Evolutionary conservation across 2,797 vertebrate genomes (phyloP).

Genomic region (Carapus acus): DNA sequence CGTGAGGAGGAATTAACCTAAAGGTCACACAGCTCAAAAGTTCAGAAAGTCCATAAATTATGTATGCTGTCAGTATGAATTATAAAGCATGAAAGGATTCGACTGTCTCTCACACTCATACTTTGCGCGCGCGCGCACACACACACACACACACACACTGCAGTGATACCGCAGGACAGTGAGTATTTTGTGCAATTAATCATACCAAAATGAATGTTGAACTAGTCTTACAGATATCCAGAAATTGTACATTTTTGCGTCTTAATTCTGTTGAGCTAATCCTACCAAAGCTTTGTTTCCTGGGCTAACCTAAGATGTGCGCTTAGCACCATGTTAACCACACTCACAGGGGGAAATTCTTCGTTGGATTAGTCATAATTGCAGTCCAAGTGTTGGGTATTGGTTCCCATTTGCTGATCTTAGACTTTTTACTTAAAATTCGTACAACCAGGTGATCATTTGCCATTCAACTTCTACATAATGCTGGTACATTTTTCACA

Average conservation of each 20-base stretch:
- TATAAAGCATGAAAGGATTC: conserved; percentile 71
- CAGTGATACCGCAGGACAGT: conserved; percentile 16
- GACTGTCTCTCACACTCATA: conserved; percentile 64
- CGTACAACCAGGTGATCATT: background rate
- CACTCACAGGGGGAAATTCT: too few relatives aligned
- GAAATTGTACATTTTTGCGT: too few relatives aligned
- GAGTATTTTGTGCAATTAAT: too few relatives aligned
- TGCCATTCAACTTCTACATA: background rate
- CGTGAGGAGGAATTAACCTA: conserved; percentile 33
- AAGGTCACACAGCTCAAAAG: conserved; percentile 64
- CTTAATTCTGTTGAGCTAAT: too few relatives aligned
- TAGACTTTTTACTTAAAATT: background rate
- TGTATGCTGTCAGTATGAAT: conserved; percentile 68
- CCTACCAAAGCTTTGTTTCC: too few relatives aligned
- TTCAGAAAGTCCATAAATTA: conserved; percentile 66
- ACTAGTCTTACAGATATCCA: too few relatives aligned
- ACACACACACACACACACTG: conserved; percentile 20
- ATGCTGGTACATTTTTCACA: background rate
- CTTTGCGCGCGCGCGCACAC: conserved; percentile 48
- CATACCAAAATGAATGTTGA: too few relatives aligned
- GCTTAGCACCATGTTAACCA: too few relatives aligned
- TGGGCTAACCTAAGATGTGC: too few relatives aligned
- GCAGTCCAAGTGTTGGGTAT: too few relatives aligned
- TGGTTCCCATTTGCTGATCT: too few relatives aligned
- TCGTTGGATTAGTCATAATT: too few relatives aligned